Evolutionary conservation across 2,113 vertebrate species (phyloP).

Genomic region (Actenoides hombroni): DNA sequence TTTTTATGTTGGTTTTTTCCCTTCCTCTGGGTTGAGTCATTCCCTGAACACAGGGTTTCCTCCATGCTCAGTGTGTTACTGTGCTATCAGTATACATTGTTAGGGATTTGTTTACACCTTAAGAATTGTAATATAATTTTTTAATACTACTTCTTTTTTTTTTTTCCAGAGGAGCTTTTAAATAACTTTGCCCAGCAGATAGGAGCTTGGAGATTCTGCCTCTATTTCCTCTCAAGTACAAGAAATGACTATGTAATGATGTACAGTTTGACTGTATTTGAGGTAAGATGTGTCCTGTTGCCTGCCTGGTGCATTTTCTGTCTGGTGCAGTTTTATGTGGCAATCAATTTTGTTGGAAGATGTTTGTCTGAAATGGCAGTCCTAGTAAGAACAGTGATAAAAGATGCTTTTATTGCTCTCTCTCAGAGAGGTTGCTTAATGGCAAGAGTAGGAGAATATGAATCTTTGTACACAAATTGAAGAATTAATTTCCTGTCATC

Average conservation of each 20-base stretch:
- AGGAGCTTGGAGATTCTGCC: conserved; percentile 96
- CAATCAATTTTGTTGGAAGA: background rate
- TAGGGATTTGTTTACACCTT: background rate
- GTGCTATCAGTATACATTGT: background rate
- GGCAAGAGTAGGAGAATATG: conserved; percentile 20
- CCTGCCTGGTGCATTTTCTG: background rate
- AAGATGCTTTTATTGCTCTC: conserved; percentile 32
- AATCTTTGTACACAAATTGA: conserved; percentile 25
- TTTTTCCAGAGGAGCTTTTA: conserved; percentile 90
- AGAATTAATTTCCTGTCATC: conserved; percentile 50
- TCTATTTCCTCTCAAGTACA: conserved; percentile 97
- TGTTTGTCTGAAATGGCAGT: background rate
- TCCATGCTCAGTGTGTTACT: background rate
- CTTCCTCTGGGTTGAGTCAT: background rate
- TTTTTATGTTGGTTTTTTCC: background rate
- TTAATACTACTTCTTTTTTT: background rate
- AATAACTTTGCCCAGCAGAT: conserved; percentile 98
- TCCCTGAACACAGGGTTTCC: background rate
- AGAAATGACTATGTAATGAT: conserved; percentile 99
- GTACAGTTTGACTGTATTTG: conserved; percentile 99
- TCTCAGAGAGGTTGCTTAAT: conserved; percentile 35
- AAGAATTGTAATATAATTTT: background rate
- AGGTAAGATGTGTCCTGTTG: conserved; percentile 81
- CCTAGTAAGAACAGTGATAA: background rate
- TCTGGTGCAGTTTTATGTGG: background rate